Conservation (phyloP, 1,140 invertebrate genomes). For the Ericerus pela region DNA sequence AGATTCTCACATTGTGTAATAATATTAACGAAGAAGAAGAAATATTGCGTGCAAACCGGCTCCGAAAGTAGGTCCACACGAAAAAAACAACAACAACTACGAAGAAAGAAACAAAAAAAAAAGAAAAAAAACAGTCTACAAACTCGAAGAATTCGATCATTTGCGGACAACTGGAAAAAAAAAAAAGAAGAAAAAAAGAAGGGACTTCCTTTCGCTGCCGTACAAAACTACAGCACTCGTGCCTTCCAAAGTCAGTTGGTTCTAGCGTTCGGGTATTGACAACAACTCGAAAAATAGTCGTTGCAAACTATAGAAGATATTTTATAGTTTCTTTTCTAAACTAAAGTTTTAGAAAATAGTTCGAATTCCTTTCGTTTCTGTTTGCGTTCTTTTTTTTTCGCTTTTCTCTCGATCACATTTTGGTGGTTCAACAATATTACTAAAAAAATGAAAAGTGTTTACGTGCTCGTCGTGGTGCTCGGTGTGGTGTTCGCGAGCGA, state of each 20-base stretch:
- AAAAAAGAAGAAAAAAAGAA: constrained; percentile 5
- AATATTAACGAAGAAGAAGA: constrained; percentile 11
- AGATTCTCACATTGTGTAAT: constrained; percentile 12
- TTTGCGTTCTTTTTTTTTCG: no score
- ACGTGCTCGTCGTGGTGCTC: neutral
- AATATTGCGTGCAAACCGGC: constrained; percentile 11
- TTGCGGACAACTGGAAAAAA: no score
- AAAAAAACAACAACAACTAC: no score
- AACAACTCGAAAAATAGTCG: neutral
- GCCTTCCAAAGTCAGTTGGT: neutral
- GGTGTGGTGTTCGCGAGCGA: constrained; percentile 9
- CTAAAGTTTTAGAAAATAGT: no score
- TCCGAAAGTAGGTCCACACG: constrained; percentile 7
- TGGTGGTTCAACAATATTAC: no score
- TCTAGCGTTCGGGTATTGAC: neutral
- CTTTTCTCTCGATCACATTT: no score
- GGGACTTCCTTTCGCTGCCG: constrained; percentile 6
- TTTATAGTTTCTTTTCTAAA: no score
- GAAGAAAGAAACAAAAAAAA: no score
- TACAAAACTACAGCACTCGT: constrained; percentile 7
- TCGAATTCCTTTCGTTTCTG: no score
- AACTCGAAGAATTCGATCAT: constrained; percentile 10
- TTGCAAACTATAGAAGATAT: no score
- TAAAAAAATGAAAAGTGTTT: constrained; percentile 6
- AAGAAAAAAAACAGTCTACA: constrained; percentile 12